These are phyloP conservation scores for Magallana nippona DNA, from an alignment of 2,888 invertebrate species.

Conservation along the genomic window DNA sequence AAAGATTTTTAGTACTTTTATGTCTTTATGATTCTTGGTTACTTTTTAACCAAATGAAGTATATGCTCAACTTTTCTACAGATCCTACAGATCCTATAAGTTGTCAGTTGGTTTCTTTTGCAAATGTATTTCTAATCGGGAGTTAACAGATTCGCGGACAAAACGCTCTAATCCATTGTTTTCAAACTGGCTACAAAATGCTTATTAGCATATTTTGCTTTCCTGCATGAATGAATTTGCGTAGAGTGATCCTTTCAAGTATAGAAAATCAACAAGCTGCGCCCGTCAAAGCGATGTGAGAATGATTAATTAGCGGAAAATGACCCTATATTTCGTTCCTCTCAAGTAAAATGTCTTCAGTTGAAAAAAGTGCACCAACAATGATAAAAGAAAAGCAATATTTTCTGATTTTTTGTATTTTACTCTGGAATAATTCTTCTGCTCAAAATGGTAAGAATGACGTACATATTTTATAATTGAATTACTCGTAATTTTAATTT, in stretches of 20 bases:
- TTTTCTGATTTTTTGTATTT: not conserved
- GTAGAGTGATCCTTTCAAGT: slow-evolving; percentile 14
- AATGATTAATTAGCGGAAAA: slow-evolving; percentile 22
- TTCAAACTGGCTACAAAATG: not conserved
- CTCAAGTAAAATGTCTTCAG: slow-evolving; percentile 25
- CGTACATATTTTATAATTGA: no score
- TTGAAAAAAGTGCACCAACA: slow-evolving; percentile 17
- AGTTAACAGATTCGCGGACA: not conserved
- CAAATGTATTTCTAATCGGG: no score
- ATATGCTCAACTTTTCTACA: no score
- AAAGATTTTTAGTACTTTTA: no score
- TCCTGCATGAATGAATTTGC: slow-evolving; percentile 31
- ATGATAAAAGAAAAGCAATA: slow-evolving; percentile 3
- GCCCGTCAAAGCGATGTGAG: slow-evolving; percentile 12
- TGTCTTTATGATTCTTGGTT: no score
- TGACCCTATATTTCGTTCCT: slow-evolving; percentile 13
- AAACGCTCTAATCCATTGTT: not conserved
- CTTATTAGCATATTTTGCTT: slow-evolving; percentile 14
- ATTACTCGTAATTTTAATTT: no score
- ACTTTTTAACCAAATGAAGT: no score
- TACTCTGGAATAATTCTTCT: not conserved
- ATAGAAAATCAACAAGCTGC: slow-evolving; percentile 17
- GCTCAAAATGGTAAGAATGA: not conserved
- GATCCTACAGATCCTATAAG: no score
- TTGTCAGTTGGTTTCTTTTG: no score